phyloP scores from a whole-genome alignment of 2,888 invertebrate species.

The Drosophila kokeensis region DNA sequence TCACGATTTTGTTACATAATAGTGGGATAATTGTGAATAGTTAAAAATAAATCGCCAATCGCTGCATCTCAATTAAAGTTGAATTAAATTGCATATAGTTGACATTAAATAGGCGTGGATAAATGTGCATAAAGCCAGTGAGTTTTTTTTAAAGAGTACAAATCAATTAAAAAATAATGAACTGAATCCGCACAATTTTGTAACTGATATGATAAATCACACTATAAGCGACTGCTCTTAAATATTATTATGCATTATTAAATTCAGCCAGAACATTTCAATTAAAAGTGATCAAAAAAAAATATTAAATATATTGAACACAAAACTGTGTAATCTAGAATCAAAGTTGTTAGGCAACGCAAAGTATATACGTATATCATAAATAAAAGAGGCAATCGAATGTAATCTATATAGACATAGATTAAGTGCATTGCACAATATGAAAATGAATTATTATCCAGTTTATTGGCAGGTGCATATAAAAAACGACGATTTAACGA shows the following conservation, averaged over 20 bases:
- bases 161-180: background rate
- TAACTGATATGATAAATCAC: conserved; percentile 8
- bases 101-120: background rate
- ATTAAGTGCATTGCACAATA: conserved; percentile 30
- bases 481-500: conserved; percentile 12
- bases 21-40: conserved; percentile 10
- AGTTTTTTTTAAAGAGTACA: background rate
- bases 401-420: conserved; percentile 15
- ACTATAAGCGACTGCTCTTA: background rate
- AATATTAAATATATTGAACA: background rate
- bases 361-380: conserved; percentile 20
- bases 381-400: conserved; percentile 21
- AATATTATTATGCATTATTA: conserved; percentile 7
- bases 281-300: conserved; percentile 11
- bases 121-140: background rate
- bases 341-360: conserved; percentile 18
- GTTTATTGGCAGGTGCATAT: conserved; percentile 28
- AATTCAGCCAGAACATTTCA: conserved; percentile 25
- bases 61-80: background rate
- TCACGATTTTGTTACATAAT: background rate
- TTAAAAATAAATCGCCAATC: conserved; percentile 2
- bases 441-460: conserved; percentile 52
- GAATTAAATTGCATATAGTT: background rate
- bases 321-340: conserved; percentile 30
- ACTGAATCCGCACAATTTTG: conserved; percentile 2